Evolutionary conservation across 2,113 vertebrate genomes (phyloP).

Genomic region (Anhinga rufa): DNA sequence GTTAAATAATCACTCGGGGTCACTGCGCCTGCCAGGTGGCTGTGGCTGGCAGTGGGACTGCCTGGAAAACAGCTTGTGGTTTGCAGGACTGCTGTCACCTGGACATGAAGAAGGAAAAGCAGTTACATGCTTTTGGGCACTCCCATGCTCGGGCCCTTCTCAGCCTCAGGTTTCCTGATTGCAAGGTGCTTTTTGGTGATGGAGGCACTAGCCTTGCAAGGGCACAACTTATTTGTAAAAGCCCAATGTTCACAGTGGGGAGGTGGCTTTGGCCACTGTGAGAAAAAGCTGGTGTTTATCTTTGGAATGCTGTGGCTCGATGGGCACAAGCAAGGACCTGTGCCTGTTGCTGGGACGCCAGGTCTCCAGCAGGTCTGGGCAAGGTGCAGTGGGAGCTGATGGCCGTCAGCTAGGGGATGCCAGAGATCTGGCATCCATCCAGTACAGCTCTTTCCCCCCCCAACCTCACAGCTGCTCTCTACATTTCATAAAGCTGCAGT

Average conservation of each 20-base stretch:
- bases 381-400: neutral
- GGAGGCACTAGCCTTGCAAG: rapidly evolving
- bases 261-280: neutral
- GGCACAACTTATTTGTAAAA: neutral
- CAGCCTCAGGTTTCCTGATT: neutral
- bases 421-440: neutral
- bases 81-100: neutral
- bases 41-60: neutral
- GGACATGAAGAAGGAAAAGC: neutral
- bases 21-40: neutral
- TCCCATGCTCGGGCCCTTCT: neutral
- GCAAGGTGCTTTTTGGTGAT: neutral
- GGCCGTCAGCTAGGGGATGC: neutral
- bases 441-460: neutral
- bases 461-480: neutral
- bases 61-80: neutral
- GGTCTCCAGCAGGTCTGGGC: neutral
- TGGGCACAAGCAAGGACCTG: neutral
- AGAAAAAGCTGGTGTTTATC: neutral
- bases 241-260: rapidly evolving
- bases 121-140: neutral
- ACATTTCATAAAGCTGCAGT: neutral
- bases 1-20: neutral
- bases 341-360: neutral
- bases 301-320: neutral